These are phyloP conservation scores for Stomatorhinus ivindoensis DNA, from an alignment of 2,113 vertebrate genomes.

Conservation along the genomic window DNA sequence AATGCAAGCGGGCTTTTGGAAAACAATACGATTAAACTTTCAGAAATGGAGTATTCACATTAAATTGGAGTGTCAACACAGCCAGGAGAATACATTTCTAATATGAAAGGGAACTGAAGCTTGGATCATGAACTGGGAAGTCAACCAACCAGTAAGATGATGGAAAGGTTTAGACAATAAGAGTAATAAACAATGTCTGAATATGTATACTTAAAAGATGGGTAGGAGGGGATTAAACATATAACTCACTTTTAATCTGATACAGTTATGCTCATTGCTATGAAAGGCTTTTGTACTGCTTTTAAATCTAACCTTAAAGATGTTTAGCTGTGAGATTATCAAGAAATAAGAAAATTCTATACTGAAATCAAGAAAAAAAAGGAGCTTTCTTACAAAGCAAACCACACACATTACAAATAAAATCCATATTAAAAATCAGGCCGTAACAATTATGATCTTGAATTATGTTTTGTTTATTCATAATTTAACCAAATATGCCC, in stretches of 20 bases:
- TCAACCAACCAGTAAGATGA: not conserved
- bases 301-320: not conserved
- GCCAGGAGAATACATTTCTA: not conserved
- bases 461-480: not conserved
- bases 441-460: not conserved
- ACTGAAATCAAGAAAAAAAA: not conserved
- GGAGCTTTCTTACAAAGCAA: not conserved
- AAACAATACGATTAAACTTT: constrained; percentile 14
- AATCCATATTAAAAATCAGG: not conserved
- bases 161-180: not conserved
- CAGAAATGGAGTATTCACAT: not conserved
- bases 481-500: not conserved
- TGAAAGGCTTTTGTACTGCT: not conserved
- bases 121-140: not conserved
- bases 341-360: not conserved
- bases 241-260: not conserved
- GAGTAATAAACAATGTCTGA: not conserved
- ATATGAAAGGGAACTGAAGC: not conserved
- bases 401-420: not conserved
- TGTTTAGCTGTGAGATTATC: not conserved
- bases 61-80: not conserved
- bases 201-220: not conserved
- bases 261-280: not conserved
- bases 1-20: not conserved
- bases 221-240: not conserved